Conservation (phyloP, 2,797 vertebrate species). For the Clarias pachynema region DNA sequence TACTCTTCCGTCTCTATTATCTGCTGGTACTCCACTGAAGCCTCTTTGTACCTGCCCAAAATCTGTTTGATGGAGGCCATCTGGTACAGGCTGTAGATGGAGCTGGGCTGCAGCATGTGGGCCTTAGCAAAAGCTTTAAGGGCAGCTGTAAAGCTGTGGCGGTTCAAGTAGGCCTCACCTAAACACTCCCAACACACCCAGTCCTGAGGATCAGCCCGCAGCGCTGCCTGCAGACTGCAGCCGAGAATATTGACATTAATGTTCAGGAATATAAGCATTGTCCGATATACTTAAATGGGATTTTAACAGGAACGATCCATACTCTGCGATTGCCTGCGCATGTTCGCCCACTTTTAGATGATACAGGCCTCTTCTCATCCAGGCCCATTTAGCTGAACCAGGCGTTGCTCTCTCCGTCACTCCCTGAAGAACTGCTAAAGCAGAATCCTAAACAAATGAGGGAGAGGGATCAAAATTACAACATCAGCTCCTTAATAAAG, state of each 20-base stretch:
- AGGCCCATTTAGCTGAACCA: constrained; percentile 96
- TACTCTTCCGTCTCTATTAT: constrained; percentile 87
- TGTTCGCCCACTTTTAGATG: constrained; percentile 86
- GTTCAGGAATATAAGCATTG: neutral
- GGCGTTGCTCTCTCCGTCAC: constrained; percentile 86
- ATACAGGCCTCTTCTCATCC: constrained; percentile 92
- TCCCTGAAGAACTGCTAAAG: constrained; percentile 83
- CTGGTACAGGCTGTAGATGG: constrained; percentile 90
- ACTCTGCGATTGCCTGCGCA: constrained; percentile 89
- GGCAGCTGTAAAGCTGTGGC: constrained; percentile 90
- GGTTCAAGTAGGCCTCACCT: constrained; percentile 92
- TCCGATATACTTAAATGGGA: neutral
- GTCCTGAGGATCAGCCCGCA: constrained; percentile 93
- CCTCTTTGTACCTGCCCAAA: constrained; percentile 89
- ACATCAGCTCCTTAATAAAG: neutral
- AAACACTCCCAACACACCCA: constrained; percentile 95
- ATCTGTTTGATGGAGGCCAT: constrained; percentile 92
- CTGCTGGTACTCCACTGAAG: constrained; percentile 83
- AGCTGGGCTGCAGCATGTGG: constrained; percentile 86
- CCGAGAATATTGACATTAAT: neutral
- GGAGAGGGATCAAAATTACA: neutral
- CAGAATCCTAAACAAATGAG: constrained; percentile 77
- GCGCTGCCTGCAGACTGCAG: constrained; percentile 90
- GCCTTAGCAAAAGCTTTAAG: constrained; percentile 92
- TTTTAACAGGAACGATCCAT: constrained; percentile 67